Evolutionary conservation across 2,113 vertebrate species (phyloP).

Genomic region (Malurus alboscapulatus): DNA sequence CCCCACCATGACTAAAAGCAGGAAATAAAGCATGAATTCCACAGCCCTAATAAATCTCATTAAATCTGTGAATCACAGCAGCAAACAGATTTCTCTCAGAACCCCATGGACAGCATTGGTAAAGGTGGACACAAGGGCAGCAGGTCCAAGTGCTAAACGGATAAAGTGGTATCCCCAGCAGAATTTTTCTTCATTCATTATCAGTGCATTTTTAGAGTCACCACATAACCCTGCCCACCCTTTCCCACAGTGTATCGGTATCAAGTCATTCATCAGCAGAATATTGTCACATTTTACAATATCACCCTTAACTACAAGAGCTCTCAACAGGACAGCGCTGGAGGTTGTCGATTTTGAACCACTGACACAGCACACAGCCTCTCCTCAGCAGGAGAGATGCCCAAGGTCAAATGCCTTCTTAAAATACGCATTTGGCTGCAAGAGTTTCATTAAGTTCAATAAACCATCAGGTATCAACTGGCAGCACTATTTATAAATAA

Average conservation of each 20-base stretch:
- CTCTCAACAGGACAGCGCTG: neutral
- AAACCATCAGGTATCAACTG: slow-evolving; percentile 39
- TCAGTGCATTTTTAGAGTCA: neutral
- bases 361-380: slow-evolving; percentile 51
- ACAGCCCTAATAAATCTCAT: neutral
- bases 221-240: neutral
- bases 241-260: neutral
- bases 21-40: neutral
- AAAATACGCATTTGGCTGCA: slow-evolving; percentile 56
- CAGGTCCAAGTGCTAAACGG: neutral
- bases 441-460: slow-evolving; percentile 43
- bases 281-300: slow-evolving; percentile 56
- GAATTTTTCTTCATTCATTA: slow-evolving; percentile 2
- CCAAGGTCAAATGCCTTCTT: slow-evolving; percentile 55
- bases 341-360: slow-evolving; percentile 55
- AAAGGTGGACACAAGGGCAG: neutral
- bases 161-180: neutral
- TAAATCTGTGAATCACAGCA: neutral
- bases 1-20: neutral
- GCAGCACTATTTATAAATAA: slow-evolving; percentile 50
- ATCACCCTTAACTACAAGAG: slow-evolving; percentile 13
- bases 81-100: neutral
- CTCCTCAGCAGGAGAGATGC: slow-evolving; percentile 2
- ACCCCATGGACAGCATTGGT: fast-evolving
- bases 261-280: slow-evolving; percentile 9